These are phyloP conservation scores for Meganola albula DNA, from an alignment of 2,888 invertebrate species.

Conservation along the genomic window DNA sequence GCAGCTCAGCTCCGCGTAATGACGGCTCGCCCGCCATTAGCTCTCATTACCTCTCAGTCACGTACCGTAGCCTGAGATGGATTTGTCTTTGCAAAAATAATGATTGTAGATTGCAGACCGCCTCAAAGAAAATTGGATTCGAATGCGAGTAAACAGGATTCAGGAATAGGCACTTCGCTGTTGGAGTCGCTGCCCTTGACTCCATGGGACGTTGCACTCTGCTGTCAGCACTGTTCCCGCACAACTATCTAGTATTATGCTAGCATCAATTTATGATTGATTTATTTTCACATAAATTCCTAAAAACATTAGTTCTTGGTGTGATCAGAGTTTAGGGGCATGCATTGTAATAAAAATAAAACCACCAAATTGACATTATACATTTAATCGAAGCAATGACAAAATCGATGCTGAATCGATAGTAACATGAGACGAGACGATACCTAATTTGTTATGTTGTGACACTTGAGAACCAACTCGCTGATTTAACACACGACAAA, in stretches of 20 bases:
- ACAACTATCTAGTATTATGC: constrained; percentile 9
- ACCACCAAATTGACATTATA: constrained; percentile 9
- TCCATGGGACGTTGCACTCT: constrained; percentile 27
- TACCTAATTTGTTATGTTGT: constrained; percentile 24
- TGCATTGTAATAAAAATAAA: constrained; percentile 12
- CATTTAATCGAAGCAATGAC: constrained; percentile 16
- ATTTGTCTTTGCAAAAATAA: constrained; percentile 77
- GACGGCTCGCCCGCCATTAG: constrained; percentile 66
- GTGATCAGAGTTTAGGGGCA: background rate
- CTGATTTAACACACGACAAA: constrained; percentile 20
- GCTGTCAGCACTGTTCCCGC: constrained; percentile 11
- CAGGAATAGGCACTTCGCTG: constrained; percentile 33
- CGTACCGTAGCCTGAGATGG: constrained; percentile 72
- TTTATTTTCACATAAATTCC: constrained; percentile 8
- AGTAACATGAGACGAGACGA: constrained; percentile 17
- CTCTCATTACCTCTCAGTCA: constrained; percentile 72
- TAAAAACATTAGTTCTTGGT: background rate
- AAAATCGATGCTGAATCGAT: constrained; percentile 15
- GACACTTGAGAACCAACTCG: constrained; percentile 15
- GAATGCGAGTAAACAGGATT: constrained; percentile 63
- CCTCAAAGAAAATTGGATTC: constrained; percentile 73
- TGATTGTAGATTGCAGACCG: constrained; percentile 73
- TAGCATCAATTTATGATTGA: constrained; percentile 10
- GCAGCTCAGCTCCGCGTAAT: constrained; percentile 49
- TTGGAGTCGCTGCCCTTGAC: constrained; percentile 41